Conservation (phyloP, 2,113 vertebrate genomes). For the Periophthalmodon schlosseri region DNA sequence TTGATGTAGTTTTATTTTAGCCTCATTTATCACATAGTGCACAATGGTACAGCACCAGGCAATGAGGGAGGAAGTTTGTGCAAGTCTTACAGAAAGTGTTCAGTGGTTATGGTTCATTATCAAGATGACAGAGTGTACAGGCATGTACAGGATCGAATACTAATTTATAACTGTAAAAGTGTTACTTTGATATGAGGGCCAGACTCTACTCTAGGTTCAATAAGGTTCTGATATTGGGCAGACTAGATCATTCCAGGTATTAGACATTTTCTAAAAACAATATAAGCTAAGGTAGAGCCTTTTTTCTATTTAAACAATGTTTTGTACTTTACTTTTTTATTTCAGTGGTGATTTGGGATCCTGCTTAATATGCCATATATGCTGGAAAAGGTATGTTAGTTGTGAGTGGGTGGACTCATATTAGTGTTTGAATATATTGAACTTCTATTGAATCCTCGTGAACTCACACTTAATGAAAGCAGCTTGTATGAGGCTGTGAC, state of each 20-base stretch:
- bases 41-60: slow-evolving; percentile 17
- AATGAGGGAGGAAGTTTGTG: slow-evolving; percentile 24
- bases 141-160: slow-evolving; percentile 6
- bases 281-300: too few species aligned
- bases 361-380: background rate
- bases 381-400: background rate
- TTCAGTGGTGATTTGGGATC: background rate
- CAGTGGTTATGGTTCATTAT: slow-evolving; percentile 53
- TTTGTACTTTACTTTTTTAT: background rate
- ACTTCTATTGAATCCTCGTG: background rate
- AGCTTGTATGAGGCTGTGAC: slow-evolving; percentile 5
- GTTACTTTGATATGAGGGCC: slow-evolving; percentile 21
- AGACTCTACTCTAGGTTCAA: slow-evolving; percentile 7
- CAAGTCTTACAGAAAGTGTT: slow-evolving; percentile 38
- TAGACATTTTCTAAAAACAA: too few species aligned
- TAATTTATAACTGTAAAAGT: slow-evolving; percentile 15
- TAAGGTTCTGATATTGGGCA: too few species aligned
- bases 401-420: background rate
- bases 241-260: too few species aligned
- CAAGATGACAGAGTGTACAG: slow-evolving; percentile 31
- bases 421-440: background rate
- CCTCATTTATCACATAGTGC: slow-evolving; percentile 54
- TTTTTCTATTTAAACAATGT: too few species aligned
- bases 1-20: slow-evolving; percentile 61
- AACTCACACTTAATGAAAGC: background rate